A percentile compares a stretch with the other conserved stretches of the same genome.
Evolutionary conservation across 2,888 invertebrate genomes (phyloP).

Genomic region (Meiosimyza platycephala): DNA sequence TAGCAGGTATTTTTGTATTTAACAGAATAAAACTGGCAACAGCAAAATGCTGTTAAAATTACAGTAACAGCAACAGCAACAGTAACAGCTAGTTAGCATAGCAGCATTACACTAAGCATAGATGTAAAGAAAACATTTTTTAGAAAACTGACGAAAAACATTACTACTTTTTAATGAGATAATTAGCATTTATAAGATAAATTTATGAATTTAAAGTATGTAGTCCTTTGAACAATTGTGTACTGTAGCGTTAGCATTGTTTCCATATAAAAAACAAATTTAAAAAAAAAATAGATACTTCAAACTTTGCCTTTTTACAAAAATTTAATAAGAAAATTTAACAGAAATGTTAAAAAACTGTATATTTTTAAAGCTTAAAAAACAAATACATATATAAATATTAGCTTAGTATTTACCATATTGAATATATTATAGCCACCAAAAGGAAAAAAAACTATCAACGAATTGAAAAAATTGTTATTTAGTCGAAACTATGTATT

Average conservation of each 20-base stretch:
- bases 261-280: conserved; percentile 3
- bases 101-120: conserved; percentile 21
- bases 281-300: background rate
- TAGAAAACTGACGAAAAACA: background rate
- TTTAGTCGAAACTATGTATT: conserved; percentile 21
- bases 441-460: conserved; percentile 40
- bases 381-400: background rate
- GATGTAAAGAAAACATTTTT: conserved; percentile 12
- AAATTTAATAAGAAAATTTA: conserved; percentile 4
- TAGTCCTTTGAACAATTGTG: conserved; percentile 13
- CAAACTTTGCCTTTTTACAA: conserved; percentile 32
- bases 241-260: conserved; percentile 10
- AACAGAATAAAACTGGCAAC: conserved; percentile 20
- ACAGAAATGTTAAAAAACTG: conserved; percentile 11
- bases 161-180: conserved; percentile 13
- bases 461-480: conserved; percentile 46
- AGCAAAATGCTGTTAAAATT: conserved; percentile 24
- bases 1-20: conserved; percentile 40
- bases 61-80: background rate
- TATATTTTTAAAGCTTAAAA: conserved; percentile 8
- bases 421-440: background rate
- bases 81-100: conserved; percentile 23
- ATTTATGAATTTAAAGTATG: conserved; percentile 30
- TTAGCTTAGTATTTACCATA: background rate
- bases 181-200: conserved; percentile 34